Conservation (phyloP, 2,888 invertebrate species). For the Drosophila picticornis region DNA sequence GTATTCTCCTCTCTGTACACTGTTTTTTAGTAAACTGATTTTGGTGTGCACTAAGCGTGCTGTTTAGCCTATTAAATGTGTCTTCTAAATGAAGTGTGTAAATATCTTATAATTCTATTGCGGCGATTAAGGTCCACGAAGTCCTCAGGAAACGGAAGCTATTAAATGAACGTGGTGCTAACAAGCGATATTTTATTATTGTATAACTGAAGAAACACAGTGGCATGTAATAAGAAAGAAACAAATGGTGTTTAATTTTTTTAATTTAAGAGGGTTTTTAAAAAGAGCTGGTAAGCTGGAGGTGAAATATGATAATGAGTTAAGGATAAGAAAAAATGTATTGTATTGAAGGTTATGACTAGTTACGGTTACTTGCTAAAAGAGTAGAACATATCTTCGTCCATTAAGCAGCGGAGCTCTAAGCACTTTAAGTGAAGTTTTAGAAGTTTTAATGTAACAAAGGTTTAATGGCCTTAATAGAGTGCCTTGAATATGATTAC, state of each 20-base stretch:
- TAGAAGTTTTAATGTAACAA: background rate
- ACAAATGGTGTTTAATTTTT: background rate
- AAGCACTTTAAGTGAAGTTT: background rate
- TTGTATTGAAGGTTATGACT: background rate
- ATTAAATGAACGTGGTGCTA: background rate
- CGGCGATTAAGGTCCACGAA: conserved; percentile 46
- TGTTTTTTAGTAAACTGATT: conserved; percentile 56
- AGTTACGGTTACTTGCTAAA: background rate
- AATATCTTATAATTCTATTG: conserved; percentile 65
- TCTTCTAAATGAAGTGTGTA: conserved; percentile 71
- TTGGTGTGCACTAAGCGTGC: conserved; percentile 40
- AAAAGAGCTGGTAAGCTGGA: background rate
- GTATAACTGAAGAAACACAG: background rate
- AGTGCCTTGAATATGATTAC: background rate
- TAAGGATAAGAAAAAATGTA: background rate
- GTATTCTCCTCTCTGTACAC: background rate
- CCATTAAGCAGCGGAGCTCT: background rate
- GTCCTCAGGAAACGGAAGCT: conserved; percentile 4
- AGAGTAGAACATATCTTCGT: background rate
- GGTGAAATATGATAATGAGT: background rate
- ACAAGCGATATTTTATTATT: background rate
- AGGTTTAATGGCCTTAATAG: background rate
- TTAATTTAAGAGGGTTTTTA: background rate
- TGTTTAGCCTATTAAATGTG: conserved; percentile 79
- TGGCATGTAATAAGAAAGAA: no score